Evolutionary conservation across 1,140 invertebrate genomes (phyloP).

Genomic region (Anoplophora glabripennis): DNA sequence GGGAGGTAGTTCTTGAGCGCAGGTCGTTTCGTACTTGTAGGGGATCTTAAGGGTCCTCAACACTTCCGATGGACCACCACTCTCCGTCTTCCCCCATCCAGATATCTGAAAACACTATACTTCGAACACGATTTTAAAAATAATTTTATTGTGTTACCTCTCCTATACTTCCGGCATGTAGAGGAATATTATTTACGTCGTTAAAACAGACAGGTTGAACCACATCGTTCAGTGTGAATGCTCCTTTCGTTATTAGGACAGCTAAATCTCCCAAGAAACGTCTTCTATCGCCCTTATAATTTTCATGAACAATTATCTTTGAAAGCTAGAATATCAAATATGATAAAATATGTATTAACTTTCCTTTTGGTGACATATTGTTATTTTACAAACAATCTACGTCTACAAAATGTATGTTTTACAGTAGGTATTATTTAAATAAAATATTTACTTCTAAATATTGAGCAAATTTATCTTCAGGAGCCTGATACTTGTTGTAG

Average conservation of each 20-base stretch:
- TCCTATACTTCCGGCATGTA: not conserved
- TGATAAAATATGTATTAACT: not conserved
- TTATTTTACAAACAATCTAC: too few relatives aligned
- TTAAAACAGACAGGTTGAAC: constrained; percentile 33
- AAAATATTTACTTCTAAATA: constrained; percentile 21
- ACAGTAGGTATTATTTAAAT: not conserved
- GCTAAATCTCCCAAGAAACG: constrained; percentile 32
- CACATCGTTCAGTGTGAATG: constrained; percentile 22
- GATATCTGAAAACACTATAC: constrained; percentile 25
- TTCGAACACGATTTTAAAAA: not conserved
- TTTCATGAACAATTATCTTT: constrained; percentile 18
- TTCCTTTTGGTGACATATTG: too few relatives aligned
- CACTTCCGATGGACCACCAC: constrained; percentile 18
- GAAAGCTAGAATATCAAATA: constrained; percentile 26
- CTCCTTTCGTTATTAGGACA: constrained; percentile 21
- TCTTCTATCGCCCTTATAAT: constrained; percentile 24
- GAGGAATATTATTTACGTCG: not conserved
- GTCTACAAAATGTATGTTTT: not conserved
- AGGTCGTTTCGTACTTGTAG: constrained; percentile 14
- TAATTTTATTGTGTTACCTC: constrained; percentile 2
- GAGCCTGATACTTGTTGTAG: constrained; percentile 23
- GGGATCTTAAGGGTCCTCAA: constrained; percentile 29
- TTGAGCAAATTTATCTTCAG: constrained; percentile 27
- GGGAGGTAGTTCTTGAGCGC: constrained; percentile 18
- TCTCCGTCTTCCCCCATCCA: constrained; percentile 32